These are phyloP conservation scores for Zelleria hepariella DNA, from an alignment of 2,888 invertebrate species.

Conservation along the genomic window DNA sequence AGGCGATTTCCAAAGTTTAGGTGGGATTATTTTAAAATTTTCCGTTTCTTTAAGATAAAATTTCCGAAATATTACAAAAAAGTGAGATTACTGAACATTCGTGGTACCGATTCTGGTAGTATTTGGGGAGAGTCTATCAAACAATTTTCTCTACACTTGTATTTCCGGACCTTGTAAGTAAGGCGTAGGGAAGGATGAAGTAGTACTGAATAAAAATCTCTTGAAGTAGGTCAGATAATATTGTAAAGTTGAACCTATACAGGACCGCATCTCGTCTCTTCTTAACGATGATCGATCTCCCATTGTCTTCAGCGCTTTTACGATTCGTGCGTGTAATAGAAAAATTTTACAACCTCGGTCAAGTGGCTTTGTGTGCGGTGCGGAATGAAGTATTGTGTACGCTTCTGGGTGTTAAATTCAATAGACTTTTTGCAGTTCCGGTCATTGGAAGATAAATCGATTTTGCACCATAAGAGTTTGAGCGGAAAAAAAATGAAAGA, in stretches of 20 bases:
- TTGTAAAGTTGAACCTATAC: slow-evolving; percentile 55
- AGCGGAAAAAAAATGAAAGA: not conserved
- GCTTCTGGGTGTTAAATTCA: slow-evolving; percentile 21
- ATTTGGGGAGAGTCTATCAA: too few species aligned
- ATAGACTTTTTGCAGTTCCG: slow-evolving; percentile 56
- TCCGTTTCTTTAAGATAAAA: too few species aligned
- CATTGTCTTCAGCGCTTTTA: slow-evolving; percentile 57
- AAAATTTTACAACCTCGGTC: slow-evolving; percentile 37
- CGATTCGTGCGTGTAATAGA: slow-evolving; percentile 50
- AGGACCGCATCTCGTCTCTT: slow-evolving; percentile 29
- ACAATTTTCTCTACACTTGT: too few species aligned
- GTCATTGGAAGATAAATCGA: slow-evolving; percentile 51
- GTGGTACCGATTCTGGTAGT: too few species aligned
- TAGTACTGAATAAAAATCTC: slow-evolving; percentile 66
- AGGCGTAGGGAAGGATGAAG: too few species aligned
- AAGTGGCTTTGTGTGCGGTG: slow-evolving; percentile 44
- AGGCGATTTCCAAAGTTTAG: too few species aligned
- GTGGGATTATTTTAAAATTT: too few species aligned
- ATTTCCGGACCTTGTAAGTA: too few species aligned
- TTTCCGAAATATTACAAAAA: too few species aligned
- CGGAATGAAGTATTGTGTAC: slow-evolving; percentile 29
- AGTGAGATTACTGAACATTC: too few species aligned
- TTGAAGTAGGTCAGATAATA: slow-evolving; percentile 63
- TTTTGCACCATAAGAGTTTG: slow-evolving; percentile 17
- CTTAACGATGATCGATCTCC: slow-evolving; percentile 60